These are phyloP conservation scores for Sinella curviseta DNA, from an alignment of 1,140 invertebrate species.

Conservation along the genomic window DNA sequence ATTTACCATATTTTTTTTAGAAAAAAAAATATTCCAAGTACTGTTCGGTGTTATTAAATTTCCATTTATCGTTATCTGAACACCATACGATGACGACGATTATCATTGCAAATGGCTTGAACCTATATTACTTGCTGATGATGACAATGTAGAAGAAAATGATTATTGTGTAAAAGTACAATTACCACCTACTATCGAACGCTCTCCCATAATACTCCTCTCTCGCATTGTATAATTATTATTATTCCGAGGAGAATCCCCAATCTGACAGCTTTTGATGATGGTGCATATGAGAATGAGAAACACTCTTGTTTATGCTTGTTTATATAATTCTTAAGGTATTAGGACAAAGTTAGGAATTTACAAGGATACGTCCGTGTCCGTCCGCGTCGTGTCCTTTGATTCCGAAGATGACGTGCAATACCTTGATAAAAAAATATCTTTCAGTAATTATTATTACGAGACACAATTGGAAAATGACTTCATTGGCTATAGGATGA, in stretches of 20 bases:
- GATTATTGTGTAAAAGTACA: too few relatives aligned
- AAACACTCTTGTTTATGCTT: background rate
- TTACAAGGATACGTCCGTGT: background rate
- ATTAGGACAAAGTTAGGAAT: background rate
- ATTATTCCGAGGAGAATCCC: too few relatives aligned
- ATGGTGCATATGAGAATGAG: too few relatives aligned
- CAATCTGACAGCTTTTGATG: too few relatives aligned
- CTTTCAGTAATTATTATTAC: background rate
- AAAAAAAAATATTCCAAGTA: background rate
- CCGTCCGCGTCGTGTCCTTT: background rate
- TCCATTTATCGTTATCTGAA: background rate
- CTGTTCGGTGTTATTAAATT: background rate
- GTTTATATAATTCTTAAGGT: background rate
- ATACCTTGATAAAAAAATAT: background rate
- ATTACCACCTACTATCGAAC: too few relatives aligned
- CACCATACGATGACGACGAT: too few relatives aligned
- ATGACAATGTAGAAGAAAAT: too few relatives aligned
- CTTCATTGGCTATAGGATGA: background rate
- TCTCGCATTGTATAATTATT: too few relatives aligned
- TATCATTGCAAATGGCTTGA: too few relatives aligned
- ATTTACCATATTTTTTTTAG: background rate
- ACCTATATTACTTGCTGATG: too few relatives aligned
- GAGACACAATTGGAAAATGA: background rate
- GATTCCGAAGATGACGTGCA: background rate
- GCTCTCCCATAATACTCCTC: too few relatives aligned